These are phyloP conservation scores for Drosophila jambulina DNA, from an alignment of 1,140 invertebrate species.

Conservation along the genomic window DNA sequence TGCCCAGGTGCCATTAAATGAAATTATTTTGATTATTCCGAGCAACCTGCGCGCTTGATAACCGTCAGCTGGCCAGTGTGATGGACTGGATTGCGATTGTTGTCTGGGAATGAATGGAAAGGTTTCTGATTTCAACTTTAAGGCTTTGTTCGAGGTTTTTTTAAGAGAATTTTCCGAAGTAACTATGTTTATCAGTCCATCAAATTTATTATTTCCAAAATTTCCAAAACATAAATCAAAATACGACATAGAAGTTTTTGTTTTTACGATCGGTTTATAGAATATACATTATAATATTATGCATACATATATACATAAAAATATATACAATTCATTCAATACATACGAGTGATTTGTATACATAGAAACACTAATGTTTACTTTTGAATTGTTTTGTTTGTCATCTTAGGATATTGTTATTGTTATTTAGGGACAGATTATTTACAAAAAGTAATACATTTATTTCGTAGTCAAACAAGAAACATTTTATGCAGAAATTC, in stretches of 20 bases:
- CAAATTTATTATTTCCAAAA: background rate
- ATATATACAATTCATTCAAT: background rate
- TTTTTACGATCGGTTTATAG: background rate
- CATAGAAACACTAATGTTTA: background rate
- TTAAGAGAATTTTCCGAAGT: background rate
- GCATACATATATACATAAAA: background rate
- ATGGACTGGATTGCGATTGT: conserved; percentile 1
- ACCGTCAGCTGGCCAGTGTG: conserved; percentile 4
- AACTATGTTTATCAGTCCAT: background rate
- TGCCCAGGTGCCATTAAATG: conserved; percentile 50
- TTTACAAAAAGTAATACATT: background rate
- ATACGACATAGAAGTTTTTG: background rate
- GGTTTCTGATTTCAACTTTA: background rate
- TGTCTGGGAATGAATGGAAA: background rate
- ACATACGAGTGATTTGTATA: background rate
- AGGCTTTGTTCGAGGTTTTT: too few species aligned
- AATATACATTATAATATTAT: background rate
- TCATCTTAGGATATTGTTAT: background rate
- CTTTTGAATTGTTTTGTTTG: background rate
- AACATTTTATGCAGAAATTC: background rate
- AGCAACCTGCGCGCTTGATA: conserved; percentile 26
- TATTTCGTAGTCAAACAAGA: background rate
- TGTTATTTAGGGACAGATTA: background rate
- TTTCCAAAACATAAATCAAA: background rate
- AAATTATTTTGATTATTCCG: conserved; percentile 62